Evolutionary conservation across 2,113 vertebrate species (phyloP), one percentile per base, ranked within the genome.

Genomic region (Paramisgurnus dabryanus): DNA sequence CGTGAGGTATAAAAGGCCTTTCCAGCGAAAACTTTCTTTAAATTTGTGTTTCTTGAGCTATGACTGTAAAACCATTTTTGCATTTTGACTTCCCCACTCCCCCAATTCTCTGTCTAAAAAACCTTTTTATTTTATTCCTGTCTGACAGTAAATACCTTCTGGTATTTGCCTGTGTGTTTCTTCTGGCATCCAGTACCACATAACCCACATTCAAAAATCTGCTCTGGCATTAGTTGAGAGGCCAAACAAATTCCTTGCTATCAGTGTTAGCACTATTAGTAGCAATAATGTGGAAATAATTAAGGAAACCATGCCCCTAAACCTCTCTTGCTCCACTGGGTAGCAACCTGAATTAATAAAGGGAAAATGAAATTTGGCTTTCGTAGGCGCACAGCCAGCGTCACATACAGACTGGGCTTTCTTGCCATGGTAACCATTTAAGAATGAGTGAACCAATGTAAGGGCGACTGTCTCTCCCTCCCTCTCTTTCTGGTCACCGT

Each of bases 221-320:
- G 80, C 78, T 74, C 72, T 34, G 76, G 43, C 78, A 72, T 40
- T 43, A 83, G 84, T 85, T 53, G 83, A 81, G 78, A 80, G 87
- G 76, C 50, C 84, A 87, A 87, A 89, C 80, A 88, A 85, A 85
- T 84, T 85, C 82, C 80, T 68, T 83, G 78, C 81, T 81, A 76
- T 84, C 86, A 88, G 85, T 77, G 76, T 84, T 87, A 87, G 84
- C 84, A 87, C 86, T 83, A 88, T 88, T 84, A 86, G 85, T 89
- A 83, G 82, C 87, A 90, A 90, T 90, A 89, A 90, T 78, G 83
- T 81, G 79, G 83, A 66, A 68, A 82, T 89, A 86, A 90, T 90
- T 87, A 87, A 67, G 70, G 80, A 81, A 82, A 80, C 58, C 17
- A 41, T 68, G n/a, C 63, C 74, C 81, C 40, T 57, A 58, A 70